A percentile compares a stretch with the other conserved stretches of the same genome.
These are phyloP conservation scores for Ennomos fuscantarius DNA, from an alignment of 2,888 invertebrate species.

Conservation along the genomic window DNA sequence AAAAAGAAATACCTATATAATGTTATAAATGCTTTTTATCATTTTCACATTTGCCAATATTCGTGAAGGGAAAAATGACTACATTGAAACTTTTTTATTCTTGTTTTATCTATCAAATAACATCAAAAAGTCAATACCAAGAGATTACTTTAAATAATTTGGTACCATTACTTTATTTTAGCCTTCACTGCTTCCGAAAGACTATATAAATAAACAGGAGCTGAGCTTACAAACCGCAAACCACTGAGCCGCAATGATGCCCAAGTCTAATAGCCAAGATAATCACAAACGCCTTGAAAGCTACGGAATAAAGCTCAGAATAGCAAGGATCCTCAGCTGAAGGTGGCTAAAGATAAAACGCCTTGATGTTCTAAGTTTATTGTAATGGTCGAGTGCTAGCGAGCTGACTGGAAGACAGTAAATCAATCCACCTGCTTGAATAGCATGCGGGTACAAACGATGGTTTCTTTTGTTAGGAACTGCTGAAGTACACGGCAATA, in stretches of 20 bases:
- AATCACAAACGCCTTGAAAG: not conserved
- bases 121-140: no score
- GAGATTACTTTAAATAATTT: no score
- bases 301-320: constrained; percentile 11
- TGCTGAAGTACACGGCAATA: no score
- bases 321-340: constrained; percentile 1
- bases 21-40: no score
- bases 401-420: not conserved
- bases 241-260: constrained; percentile 15
- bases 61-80: no score
- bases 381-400: constrained; percentile 7
- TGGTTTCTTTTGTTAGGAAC: no score
- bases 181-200: constrained; percentile 7
- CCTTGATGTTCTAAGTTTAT: constrained; percentile 8
- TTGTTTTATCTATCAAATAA: no score
- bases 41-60: no score
- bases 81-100: no score
- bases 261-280: constrained; percentile 4
- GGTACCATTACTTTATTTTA: constrained; percentile 1
- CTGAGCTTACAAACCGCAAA: constrained; percentile 6
- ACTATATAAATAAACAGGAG: constrained; percentile 20
- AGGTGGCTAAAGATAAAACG: constrained; percentile 8
- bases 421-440: not conserved
- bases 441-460: not conserved
- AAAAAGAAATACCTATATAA: no score